These are phyloP conservation scores for Drosophila subsilvestris DNA, from an alignment of 2,888 invertebrate species.

Conservation along the genomic window DNA sequence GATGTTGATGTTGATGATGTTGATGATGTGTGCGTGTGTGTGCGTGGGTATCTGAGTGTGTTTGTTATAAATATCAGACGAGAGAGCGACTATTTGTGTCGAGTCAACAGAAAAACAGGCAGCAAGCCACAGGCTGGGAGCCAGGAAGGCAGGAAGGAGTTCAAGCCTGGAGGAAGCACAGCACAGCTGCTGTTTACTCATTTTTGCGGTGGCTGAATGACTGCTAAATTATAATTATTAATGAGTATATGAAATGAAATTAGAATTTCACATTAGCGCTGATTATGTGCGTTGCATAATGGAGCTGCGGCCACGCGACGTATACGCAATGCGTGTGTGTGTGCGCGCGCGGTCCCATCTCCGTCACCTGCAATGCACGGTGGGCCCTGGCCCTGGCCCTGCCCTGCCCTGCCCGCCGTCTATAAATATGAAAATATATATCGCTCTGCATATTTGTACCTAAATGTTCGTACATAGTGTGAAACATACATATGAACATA, in stretches of 20 bases:
- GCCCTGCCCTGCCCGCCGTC: constrained; percentile 1
- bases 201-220: constrained; percentile 21
- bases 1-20: constrained; percentile 20
- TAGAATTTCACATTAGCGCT: constrained; percentile 62
- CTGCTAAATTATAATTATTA: constrained; percentile 63
- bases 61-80: constrained; percentile 65
- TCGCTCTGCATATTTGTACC: constrained; percentile 5
- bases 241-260: constrained; percentile 56
- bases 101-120: constrained; percentile 49
- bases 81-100: constrained; percentile 45
- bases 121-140: neutral
- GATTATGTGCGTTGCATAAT: constrained; percentile 64
- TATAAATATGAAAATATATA: constrained; percentile 41
- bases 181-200: constrained; percentile 17
- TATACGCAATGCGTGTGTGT: constrained; percentile 38
- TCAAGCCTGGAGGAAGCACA: constrained; percentile 5
- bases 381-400: constrained; percentile 1
- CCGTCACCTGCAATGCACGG: constrained; percentile 19
- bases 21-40: constrained; percentile 4
- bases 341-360: neutral
- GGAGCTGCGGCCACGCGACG: constrained; percentile 36
- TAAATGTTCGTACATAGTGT: constrained; percentile 1
- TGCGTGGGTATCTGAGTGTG: constrained; percentile 25
- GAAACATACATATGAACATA: constrained; percentile 1
- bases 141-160: constrained; percentile 11